A percentile compares a stretch with the other conserved stretches of the same genome.
These are phyloP conservation scores for Meghimatium bilineatum DNA, from an alignment of 2,888 invertebrate species.

Conservation along the genomic window DNA sequence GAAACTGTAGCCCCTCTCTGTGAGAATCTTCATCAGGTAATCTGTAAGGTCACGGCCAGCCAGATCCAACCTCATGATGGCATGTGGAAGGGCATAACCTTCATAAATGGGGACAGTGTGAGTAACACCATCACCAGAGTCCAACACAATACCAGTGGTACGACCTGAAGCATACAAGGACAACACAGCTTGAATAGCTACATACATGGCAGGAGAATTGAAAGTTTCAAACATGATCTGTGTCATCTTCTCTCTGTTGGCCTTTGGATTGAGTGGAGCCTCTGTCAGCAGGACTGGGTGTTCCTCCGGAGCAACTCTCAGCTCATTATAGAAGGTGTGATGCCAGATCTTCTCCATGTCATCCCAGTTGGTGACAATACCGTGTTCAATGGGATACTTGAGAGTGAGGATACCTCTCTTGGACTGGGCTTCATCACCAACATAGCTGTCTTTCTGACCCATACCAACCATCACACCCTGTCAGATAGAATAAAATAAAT, in stretches of 20 bases:
- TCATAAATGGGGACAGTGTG: conserved; percentile 88
- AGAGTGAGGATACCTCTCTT: conserved; percentile 54
- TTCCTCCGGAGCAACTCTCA: conserved; percentile 79
- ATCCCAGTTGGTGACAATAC: conserved; percentile 74
- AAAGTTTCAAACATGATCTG: conserved; percentile 79
- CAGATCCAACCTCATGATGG: conserved; percentile 65
- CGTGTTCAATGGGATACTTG: conserved; percentile 70
- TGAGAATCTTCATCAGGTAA: conserved; percentile 79
- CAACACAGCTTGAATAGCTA: conserved; percentile 94
- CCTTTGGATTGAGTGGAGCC: conserved; percentile 89
- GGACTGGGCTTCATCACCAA: conserved; percentile 53
- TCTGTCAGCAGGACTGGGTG: conserved; percentile 93
- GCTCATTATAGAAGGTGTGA: conserved; percentile 75
- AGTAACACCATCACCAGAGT: conserved; percentile 96
- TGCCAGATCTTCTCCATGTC: conserved; percentile 75
- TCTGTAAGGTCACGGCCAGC: conserved; percentile 68
- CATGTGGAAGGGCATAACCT: conserved; percentile 68
- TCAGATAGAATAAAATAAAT: neutral
- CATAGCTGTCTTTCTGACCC: conserved; percentile 54
- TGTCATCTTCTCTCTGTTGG: conserved; percentile 97
- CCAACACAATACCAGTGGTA: conserved; percentile 94
- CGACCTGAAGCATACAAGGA: conserved; percentile 95
- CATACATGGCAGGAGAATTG: conserved; percentile 89
- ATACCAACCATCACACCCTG: conserved; percentile 56
- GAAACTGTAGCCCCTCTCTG: conserved; percentile 75